Conservation (phyloP, 2,113 vertebrate genomes). For the Fregetta grallaria region DNA sequence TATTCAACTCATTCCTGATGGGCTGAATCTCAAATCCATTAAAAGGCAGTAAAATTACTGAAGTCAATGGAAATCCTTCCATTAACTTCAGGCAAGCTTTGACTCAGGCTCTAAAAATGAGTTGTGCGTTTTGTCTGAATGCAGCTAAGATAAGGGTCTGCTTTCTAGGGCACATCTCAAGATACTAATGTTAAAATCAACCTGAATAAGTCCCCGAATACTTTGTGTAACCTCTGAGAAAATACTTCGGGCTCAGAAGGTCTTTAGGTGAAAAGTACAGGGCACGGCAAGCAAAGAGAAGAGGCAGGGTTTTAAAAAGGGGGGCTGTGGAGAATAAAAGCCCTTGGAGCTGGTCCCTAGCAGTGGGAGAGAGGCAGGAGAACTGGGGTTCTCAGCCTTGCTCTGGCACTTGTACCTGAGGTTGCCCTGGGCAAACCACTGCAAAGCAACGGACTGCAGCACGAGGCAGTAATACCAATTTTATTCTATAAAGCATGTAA, state of each 20-base stretch:
- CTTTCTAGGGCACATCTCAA: not conserved
- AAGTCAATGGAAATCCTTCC: not conserved
- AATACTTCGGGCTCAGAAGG: not conserved
- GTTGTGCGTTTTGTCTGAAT: not conserved
- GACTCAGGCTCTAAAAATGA: not conserved
- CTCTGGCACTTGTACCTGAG: not conserved
- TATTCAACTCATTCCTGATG: not conserved
- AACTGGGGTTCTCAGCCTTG: not conserved
- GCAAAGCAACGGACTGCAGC: not conserved
- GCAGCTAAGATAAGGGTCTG: not conserved
- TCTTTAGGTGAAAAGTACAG: not conserved
- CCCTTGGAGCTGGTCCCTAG: not conserved
- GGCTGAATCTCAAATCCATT: not conserved
- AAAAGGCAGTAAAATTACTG: not conserved
- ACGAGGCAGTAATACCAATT: rapidly evolving
- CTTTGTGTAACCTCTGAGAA: not conserved
- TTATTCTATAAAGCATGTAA: not conserved
- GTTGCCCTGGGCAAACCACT: not conserved
- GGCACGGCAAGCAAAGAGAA: not conserved
- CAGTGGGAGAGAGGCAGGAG: not conserved
- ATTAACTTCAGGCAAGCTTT: not conserved
- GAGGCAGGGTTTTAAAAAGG: not conserved
- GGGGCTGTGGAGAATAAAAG: not conserved
- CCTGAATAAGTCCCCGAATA: not conserved
- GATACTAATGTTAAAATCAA: not conserved